Percentiles rank a stretch among this genome's conserved stretches.
Conservation (phyloP, 2,888 invertebrate species). For the Priocnemis perturbator region DNA sequence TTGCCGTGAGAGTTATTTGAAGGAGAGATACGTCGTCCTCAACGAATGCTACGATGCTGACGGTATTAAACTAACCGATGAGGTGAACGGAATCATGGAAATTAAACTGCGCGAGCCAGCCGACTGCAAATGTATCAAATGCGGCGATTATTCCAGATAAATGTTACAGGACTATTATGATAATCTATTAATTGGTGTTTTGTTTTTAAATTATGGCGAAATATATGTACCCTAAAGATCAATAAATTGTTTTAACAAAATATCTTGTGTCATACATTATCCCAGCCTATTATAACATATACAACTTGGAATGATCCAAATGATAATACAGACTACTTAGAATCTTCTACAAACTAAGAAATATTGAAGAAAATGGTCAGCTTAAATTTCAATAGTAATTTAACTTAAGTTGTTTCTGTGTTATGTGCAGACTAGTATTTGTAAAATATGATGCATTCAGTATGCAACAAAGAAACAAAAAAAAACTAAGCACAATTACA, state of each 20-base stretch:
- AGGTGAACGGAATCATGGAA: constrained; percentile 85
- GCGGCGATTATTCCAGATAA: constrained; percentile 86
- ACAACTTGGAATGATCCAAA: neutral
- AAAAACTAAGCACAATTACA: too few relatives aligned
- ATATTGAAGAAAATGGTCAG: too few relatives aligned
- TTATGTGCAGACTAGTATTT: too few relatives aligned
- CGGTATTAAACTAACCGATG: constrained; percentile 84
- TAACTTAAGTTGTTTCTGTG: too few relatives aligned
- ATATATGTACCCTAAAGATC: neutral
- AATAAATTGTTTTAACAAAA: constrained; percentile 12
- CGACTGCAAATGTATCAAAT: constrained; percentile 93
- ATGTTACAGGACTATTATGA: constrained; percentile 6
- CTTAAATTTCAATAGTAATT: too few relatives aligned
- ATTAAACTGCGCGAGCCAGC: constrained; percentile 90
- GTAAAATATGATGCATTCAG: too few relatives aligned
- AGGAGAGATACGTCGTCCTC: constrained; percentile 87
- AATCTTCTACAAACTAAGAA: too few relatives aligned
- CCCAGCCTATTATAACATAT: neutral
- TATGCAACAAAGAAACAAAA: too few relatives aligned
- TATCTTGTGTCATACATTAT: neutral
- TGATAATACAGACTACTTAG: neutral
- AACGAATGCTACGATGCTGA: constrained; percentile 93
- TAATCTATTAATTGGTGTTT: too few relatives aligned
- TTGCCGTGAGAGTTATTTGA: constrained; percentile 90
- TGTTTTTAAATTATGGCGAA: too few relatives aligned